phyloP scores from a whole-genome alignment of 2,888 invertebrate genomes.

The Erpobdella octoculata region DNA sequence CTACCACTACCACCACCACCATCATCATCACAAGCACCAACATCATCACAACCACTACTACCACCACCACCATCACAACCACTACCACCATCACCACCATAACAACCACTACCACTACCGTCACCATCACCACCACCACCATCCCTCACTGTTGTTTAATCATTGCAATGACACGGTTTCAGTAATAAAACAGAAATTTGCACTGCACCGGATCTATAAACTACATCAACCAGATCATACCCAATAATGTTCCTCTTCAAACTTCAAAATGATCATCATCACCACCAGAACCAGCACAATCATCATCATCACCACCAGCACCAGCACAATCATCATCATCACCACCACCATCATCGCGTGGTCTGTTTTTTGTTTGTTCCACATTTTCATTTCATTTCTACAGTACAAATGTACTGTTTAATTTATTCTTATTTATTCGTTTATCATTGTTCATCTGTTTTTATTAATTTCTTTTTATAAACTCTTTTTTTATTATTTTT shows the following conservation, averaged over 20 bases:
- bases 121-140: neutral
- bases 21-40: neutral
- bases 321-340: neutral
- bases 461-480: too few relatives aligned
- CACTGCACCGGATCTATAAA: too few relatives aligned
- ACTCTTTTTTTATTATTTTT: too few relatives aligned
- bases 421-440: too few relatives aligned
- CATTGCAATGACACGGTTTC: too few relatives aligned
- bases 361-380: too few relatives aligned
- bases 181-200: too few relatives aligned
- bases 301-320: conserved; percentile 5
- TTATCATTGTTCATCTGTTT: too few relatives aligned
- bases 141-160: neutral
- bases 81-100: neutral
- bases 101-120: neutral
- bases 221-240: neutral
- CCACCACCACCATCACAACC: neutral
- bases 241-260: neutral
- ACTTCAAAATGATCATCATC: neutral
- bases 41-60: neutral
- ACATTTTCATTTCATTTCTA: too few relatives aligned
- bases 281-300: too few relatives aligned
- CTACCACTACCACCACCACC: neutral
- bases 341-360: conserved; percentile 40
- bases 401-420: too few relatives aligned